phyloP scores from a whole-genome alignment of 2,888 invertebrate species.

The Thecocarcelia acutangulata region DNA sequence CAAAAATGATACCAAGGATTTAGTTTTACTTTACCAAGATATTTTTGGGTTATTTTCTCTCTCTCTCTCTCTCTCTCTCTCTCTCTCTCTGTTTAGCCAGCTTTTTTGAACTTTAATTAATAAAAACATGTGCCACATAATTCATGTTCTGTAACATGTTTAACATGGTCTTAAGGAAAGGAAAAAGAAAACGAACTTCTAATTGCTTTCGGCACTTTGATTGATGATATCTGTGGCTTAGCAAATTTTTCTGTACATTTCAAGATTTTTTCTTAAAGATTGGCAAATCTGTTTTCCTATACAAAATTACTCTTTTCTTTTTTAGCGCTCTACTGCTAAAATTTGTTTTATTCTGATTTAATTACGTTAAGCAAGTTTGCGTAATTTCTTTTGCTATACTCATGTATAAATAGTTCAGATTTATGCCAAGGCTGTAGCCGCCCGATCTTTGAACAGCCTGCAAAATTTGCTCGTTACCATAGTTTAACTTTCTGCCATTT shows the following conservation, averaged over 20 bases:
- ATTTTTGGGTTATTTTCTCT: background rate
- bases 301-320: background rate
- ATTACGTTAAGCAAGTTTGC: background rate
- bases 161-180: conserved; percentile 5
- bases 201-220: conserved; percentile 59
- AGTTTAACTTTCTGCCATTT: too few species aligned
- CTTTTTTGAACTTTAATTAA: conserved; percentile 44
- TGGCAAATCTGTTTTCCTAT: background rate
- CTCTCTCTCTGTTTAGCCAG: too few species aligned
- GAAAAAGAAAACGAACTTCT: conserved; percentile 52
- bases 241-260: background rate
- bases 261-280: conserved; percentile 9
- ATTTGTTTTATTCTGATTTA: conserved; percentile 20
- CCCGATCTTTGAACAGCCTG: too few species aligned
- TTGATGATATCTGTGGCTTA: conserved; percentile 42
- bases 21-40: background rate
- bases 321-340: background rate
- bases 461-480: too few species aligned
- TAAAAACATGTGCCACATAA: conserved; percentile 48
- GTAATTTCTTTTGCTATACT: conserved; percentile 3
- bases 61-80: too few species aligned
- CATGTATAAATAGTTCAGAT: too few species aligned
- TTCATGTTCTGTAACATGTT: conserved; percentile 37
- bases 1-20: conserved; percentile 25
- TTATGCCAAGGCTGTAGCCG: too few species aligned